Evolutionary conservation across 2,113 vertebrate genomes (phyloP), one percentile per base, ranked within the genome.

Genomic region (Notarius lentiginosus): DNA sequence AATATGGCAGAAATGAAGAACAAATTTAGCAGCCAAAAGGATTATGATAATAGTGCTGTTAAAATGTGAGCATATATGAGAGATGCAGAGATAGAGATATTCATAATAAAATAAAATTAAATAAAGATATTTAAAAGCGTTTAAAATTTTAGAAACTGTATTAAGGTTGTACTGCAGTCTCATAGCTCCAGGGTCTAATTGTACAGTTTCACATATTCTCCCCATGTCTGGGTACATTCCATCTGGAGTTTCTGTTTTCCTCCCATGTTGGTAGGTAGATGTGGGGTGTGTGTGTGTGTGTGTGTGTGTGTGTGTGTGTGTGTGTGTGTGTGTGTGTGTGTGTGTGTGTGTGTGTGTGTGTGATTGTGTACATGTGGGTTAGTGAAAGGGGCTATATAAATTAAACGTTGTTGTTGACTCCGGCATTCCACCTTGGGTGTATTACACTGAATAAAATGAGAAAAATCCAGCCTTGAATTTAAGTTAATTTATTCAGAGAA

Each of bases 1-100:
- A 65, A 68, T 68, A 68, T 9, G 5, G 61, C 84, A 41, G 76
- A 63, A 84, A 84, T 30, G 18, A 60, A 58, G 68, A 58, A 75
- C 12, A 73, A 60, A 61, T 76, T 85, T 76, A 61, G 55, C 70
- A 51, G 20, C 20, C 10, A 51, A 76, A 76, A 17, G 12, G 58
- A 65, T 41, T 47, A 17, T 65, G 5, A 47, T 63, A 41, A 63
- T 22, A 63, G 30, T 47, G 22, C 55, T 63, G 56, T 41, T 61
- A 47, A 34, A 61, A 63, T 47, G 12, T 63, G 58, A 82, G 72
- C 72, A 24, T 49, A 75, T 49, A 75, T 15, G 27, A 58, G 2
- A 41, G 18, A 80, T 5, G 53, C 24, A 53, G 20, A 79, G 76
- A 56, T 20, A 60, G 53, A 34, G 5, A 79, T 7, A 60, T 18